These are phyloP conservation scores for Bradypodion ventrale DNA, from an alignment of 2,797 vertebrate genomes.

Conservation along the genomic window DNA sequence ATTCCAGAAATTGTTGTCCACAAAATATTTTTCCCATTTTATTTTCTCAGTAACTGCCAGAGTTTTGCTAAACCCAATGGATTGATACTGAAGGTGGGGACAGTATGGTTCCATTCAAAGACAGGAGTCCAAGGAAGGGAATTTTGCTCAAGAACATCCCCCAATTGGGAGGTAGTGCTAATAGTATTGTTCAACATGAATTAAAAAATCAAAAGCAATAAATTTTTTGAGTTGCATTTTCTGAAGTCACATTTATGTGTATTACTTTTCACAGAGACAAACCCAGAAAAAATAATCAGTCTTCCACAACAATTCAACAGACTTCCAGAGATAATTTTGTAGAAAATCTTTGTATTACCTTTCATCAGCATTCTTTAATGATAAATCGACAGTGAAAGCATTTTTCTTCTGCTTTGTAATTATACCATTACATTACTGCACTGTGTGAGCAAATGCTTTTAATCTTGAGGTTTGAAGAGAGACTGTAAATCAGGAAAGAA, in stretches of 20 bases:
- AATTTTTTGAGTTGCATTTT: not conserved
- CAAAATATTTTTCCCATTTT: not conserved
- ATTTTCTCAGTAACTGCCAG: not conserved
- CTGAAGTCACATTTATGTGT: constrained; percentile 14
- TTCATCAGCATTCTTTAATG: constrained; percentile 36
- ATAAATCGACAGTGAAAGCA: constrained; percentile 27
- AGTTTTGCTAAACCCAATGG: not conserved
- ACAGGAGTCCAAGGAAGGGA: no score
- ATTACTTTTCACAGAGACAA: not conserved
- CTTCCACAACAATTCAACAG: not conserved
- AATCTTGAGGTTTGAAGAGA: constrained; percentile 38
- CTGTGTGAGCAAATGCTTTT: constrained; percentile 42
- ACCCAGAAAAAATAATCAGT: accelerated
- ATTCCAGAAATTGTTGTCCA: no score
- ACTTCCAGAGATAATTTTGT: constrained; percentile 11
- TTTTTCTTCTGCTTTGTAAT: constrained; percentile 55
- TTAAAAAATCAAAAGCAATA: not conserved
- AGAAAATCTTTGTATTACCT: constrained; percentile 35
- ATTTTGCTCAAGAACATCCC: no score
- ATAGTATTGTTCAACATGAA: constrained; percentile 6
- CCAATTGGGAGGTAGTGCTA: not conserved
- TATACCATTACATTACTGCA: constrained; percentile 44
- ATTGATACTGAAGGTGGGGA: not conserved
- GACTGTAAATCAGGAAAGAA: constrained; percentile 34
- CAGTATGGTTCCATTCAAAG: no score